phyloP scores from a whole-genome alignment of 2,797 vertebrate species.

The Ptychobarbus kaznakovi region DNA sequence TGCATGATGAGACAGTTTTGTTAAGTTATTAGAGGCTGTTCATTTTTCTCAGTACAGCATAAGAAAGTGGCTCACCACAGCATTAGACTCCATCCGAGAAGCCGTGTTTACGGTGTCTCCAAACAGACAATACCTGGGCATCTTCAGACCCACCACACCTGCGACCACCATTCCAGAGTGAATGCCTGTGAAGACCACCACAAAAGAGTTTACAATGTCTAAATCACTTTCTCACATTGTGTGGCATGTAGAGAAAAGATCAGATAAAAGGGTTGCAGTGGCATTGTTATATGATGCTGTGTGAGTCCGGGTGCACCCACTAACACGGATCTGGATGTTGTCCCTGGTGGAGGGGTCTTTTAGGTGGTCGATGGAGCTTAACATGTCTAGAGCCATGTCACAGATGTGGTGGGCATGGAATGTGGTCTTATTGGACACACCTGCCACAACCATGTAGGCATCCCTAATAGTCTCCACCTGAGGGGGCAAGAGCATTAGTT shows the following conservation, averaged over 20 bases:
- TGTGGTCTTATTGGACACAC: slow-evolving; percentile 81
- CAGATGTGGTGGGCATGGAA: slow-evolving; percentile 82
- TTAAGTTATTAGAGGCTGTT: not conserved
- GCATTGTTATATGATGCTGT: not conserved
- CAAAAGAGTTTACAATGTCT: slow-evolving; percentile 6
- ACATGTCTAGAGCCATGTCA: slow-evolving; percentile 81
- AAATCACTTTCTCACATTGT: not conserved
- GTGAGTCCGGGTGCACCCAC: slow-evolving; percentile 60
- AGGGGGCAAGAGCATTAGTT: not conserved
- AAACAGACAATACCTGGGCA: slow-evolving; percentile 80
- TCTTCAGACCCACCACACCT: slow-evolving; percentile 78
- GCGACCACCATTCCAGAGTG: slow-evolving; percentile 82
- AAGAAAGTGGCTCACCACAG: slow-evolving; percentile 70
- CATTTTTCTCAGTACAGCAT: not conserved
- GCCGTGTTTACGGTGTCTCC: slow-evolving; percentile 80
- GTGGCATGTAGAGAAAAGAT: not conserved
- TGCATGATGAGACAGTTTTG: not conserved
- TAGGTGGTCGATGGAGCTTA: slow-evolving; percentile 81
- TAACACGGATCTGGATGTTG: slow-evolving; percentile 80
- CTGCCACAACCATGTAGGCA: slow-evolving; percentile 82
- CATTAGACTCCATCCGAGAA: slow-evolving; percentile 81
- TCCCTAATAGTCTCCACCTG: slow-evolving; percentile 82
- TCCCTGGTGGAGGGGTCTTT: slow-evolving; percentile 80
- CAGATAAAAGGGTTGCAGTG: not conserved
- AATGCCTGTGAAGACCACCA: slow-evolving; percentile 64